phyloP scores from a whole-genome alignment of 2,113 vertebrate genomes.

The Puma concolor region DNA sequence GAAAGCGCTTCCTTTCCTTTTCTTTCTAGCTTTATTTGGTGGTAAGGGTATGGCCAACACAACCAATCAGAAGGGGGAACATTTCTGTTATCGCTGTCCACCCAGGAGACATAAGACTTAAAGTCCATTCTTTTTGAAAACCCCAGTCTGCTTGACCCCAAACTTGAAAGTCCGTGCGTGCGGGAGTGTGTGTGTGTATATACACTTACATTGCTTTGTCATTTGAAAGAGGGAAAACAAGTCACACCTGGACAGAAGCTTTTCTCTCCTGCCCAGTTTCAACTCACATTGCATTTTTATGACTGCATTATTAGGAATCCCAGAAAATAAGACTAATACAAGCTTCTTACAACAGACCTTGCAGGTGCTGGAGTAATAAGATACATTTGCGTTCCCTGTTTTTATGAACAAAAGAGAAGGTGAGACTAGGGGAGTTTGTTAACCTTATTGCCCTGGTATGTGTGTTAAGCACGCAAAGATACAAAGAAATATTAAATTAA shows the following conservation, averaged over 20 bases:
- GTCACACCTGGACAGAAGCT: conserved; percentile 12
- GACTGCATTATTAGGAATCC: conserved; percentile 26
- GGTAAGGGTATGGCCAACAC: background rate
- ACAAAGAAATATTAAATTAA: conserved; percentile 82
- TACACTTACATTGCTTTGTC: background rate
- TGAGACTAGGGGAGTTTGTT: conserved; percentile 72
- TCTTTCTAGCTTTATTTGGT: background rate
- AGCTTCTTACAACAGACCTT: conserved; percentile 11
- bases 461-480: conserved; percentile 61
- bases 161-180: background rate
- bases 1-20: conserved; percentile 29
- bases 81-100: background rate
- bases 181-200: background rate
- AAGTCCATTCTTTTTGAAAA: conserved; percentile 5
- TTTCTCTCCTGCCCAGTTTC: conserved; percentile 52
- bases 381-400: conserved; percentile 60
- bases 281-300: conserved; percentile 44
- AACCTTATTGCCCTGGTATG: conserved; percentile 71
- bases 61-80: background rate
- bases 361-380: conserved; percentile 55
- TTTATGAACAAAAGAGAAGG: conserved; percentile 76
- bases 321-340: conserved; percentile 60
- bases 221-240: conserved; percentile 49
- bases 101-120: background rate
- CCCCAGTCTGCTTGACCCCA: background rate